Evolutionary conservation across 2,113 vertebrate genomes (phyloP).

Genomic region (Oxygymnocypris stewartii): DNA sequence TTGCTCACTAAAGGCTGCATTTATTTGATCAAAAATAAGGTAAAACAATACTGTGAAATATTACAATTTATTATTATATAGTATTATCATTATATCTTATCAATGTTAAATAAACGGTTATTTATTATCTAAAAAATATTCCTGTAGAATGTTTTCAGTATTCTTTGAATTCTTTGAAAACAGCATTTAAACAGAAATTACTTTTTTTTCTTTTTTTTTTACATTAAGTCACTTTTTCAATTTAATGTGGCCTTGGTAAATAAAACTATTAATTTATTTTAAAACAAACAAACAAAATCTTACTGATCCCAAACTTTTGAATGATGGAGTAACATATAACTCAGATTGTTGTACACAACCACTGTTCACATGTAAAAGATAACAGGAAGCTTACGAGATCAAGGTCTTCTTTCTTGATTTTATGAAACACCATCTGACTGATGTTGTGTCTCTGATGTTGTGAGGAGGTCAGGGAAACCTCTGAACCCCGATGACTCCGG

Average conservation of each 20-base stretch:
- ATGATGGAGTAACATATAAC: background rate
- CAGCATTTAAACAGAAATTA: background rate
- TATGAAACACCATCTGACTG: conserved; percentile 99
- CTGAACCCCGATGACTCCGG: conserved; percentile 84
- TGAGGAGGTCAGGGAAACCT: conserved; percentile 80
- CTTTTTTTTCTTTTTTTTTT: background rate
- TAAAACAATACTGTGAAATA: background rate
- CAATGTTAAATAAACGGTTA: too few species aligned
- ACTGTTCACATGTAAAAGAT: background rate
- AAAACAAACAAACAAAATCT: background rate
- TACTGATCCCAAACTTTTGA: background rate
- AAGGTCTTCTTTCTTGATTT: conserved; percentile 94
- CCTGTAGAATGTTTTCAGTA: background rate
- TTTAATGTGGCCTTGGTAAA: background rate
- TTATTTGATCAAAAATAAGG: background rate
- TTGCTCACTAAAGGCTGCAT: background rate
- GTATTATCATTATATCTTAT: too few species aligned
- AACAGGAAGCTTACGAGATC: conserved; percentile 79
- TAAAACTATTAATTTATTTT: background rate
- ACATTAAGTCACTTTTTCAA: background rate
- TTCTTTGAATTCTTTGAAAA: background rate
- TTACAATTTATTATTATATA: background rate
- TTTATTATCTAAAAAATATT: background rate
- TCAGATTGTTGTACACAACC: too few species aligned
- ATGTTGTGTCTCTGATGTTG: conserved; percentile 85